phyloP scores from a whole-genome alignment of 2,113 vertebrate species.

The Takifugu flavidus region DNA sequence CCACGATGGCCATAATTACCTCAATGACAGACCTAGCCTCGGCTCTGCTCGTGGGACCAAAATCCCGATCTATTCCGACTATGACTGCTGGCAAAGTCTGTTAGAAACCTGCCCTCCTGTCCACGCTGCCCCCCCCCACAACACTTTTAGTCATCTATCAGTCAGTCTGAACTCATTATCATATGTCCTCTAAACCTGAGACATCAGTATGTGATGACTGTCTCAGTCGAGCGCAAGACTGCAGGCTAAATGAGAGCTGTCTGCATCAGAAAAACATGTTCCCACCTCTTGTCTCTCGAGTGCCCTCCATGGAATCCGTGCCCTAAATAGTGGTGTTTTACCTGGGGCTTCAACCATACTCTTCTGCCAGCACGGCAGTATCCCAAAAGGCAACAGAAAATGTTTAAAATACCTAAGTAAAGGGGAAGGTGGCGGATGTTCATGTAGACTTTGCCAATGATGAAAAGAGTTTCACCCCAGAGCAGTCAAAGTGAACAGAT shows the following conservation, averaged over 20 bases:
- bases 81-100: conserved; percentile 60
- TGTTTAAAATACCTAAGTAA: conserved; percentile 58
- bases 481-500: conserved; percentile 29
- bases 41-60: conserved; percentile 56
- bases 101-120: conserved; percentile 60
- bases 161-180: conserved; percentile 69
- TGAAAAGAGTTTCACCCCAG: conserved; percentile 45
- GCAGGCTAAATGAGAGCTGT: conserved; percentile 66
- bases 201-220: conserved; percentile 58
- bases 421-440: conserved; percentile 11
- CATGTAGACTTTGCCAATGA: conserved; percentile 34
- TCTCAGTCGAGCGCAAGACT: conserved; percentile 64
- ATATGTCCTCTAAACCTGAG: conserved; percentile 74
- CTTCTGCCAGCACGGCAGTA: conserved; percentile 24
- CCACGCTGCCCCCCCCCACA: conserved; percentile 42
- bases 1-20: conserved; percentile 65
- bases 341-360: conserved; percentile 67
- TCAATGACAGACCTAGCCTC: conserved; percentile 59
- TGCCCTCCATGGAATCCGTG: conserved; percentile 76
- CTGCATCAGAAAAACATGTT: conserved; percentile 68
- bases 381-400: conserved; percentile 58
- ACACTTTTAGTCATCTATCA: conserved; percentile 63
- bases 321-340: conserved; percentile 79
- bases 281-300: conserved; percentile 68
- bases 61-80: conserved; percentile 56